Conservation (phyloP, 2,888 invertebrate genomes). For the Cartodere bifasciata region DNA sequence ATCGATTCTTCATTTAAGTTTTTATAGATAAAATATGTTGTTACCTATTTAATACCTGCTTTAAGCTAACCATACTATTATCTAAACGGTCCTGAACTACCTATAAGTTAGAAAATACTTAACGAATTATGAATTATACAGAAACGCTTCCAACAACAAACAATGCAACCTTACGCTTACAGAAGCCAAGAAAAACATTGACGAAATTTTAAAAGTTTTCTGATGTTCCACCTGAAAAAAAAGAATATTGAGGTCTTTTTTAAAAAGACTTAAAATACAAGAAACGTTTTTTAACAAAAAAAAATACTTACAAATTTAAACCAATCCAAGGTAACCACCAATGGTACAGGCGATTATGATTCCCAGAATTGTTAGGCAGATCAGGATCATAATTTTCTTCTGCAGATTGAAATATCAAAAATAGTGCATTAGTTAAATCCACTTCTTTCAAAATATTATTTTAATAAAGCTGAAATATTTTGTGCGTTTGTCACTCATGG, state of each 20-base stretch:
- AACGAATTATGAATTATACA: conserved; percentile 2
- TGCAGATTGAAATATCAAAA: conserved; percentile 38
- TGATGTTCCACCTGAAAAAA: conserved; percentile 9
- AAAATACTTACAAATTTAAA: conserved; percentile 19
- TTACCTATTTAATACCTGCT: conserved; percentile 9
- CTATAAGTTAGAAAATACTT: not conserved
- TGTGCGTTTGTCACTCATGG: conserved; percentile 24
- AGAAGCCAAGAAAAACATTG: not conserved
- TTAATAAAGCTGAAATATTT: too few species aligned
- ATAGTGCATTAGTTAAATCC: not conserved
- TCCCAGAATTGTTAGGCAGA: conserved; percentile 76
- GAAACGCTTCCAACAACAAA: not conserved
- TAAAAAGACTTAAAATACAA: conserved; percentile 13
- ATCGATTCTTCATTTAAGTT: conserved; percentile 15
- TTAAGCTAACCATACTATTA: conserved; percentile 1
- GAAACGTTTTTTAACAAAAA: conserved; percentile 4
- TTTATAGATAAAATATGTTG: conserved; percentile 9
- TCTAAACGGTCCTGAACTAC: conserved; percentile 10
- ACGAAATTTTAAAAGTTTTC: not conserved
- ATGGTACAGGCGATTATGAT: conserved; percentile 63
- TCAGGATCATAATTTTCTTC: conserved; percentile 88
- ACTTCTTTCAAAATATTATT: too few species aligned
- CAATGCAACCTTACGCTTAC: not conserved
- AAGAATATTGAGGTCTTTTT: conserved; percentile 12
- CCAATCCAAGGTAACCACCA: conserved; percentile 50